A percentile compares a stretch with the other conserved stretches of the same genome.
Conservation (phyloP, 2,797 vertebrate species). For the Synanceia verrucosa region DNA sequence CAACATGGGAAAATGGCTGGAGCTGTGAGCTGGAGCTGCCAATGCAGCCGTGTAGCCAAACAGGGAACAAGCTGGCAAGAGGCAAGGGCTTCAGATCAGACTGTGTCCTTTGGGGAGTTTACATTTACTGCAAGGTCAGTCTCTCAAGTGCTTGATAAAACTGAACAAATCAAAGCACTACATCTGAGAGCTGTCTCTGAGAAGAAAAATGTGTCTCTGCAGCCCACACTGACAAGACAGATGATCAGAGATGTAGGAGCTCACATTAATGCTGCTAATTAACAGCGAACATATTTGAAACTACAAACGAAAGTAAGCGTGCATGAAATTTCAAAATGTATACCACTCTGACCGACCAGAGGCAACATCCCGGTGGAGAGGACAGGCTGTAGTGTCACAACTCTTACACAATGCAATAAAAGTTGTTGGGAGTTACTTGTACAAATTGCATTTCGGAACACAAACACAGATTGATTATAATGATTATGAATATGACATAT, state of each 20-base stretch:
- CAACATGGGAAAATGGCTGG: constrained; percentile 52
- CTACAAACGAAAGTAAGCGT: constrained; percentile 53
- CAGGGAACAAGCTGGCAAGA: constrained; percentile 36
- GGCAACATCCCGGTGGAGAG: background rate
- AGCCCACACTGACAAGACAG: constrained; percentile 52
- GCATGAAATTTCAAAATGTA: constrained; percentile 54
- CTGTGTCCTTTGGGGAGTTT: constrained; percentile 56
- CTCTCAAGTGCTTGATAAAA: constrained; percentile 66
- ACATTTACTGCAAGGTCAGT: constrained; percentile 66
- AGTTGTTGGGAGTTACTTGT: background rate
- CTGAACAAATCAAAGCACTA: constrained; percentile 67
- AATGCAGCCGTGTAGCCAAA: constrained; percentile 26
- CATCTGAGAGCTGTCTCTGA: constrained; percentile 56
- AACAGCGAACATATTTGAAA: constrained; percentile 68
- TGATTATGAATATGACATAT: background rate
- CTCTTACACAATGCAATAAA: background rate
- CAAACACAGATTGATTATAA: background rate
- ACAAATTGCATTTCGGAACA: background rate
- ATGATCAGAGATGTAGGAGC: constrained; percentile 66
- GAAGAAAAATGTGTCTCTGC: constrained; percentile 49
- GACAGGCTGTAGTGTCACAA: background rate
- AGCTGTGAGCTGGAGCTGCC: constrained; percentile 57
- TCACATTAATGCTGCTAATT: constrained; percentile 71
- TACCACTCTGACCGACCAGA: background rate
- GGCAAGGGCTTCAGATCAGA: constrained; percentile 53